Percentiles rank a stretch among this genome's conserved stretches.
Conservation (phyloP, 2,797 vertebrate species). For the Hydrolagus colliei region DNA sequence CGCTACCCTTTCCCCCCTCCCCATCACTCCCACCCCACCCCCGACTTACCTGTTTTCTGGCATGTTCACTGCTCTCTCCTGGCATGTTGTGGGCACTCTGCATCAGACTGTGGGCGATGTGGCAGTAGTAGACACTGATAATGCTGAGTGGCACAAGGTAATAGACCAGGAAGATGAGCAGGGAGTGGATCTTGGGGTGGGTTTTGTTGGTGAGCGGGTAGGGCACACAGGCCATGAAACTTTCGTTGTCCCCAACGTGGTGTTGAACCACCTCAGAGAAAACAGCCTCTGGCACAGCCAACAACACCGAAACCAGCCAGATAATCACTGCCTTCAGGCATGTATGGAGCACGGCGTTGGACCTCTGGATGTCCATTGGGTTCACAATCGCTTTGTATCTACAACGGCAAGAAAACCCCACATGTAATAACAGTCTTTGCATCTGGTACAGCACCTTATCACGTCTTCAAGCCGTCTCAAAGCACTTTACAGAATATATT, state of each 20-base stretch:
- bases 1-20: neutral
- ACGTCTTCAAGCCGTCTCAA: no score
- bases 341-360: slow-evolving; percentile 77
- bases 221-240: slow-evolving; percentile 79
- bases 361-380: slow-evolving; percentile 88
- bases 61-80: slow-evolving; percentile 82
- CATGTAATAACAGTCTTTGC: no score
- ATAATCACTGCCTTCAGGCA: slow-evolving; percentile 74
- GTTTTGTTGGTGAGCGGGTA: slow-evolving; percentile 77
- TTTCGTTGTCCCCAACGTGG: slow-evolving; percentile 60
- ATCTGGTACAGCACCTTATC: no score
- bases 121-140: slow-evolving; percentile 86
- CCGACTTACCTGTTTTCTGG: slow-evolving; percentile 75
- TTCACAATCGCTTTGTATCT: slow-evolving; percentile 92
- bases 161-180: slow-evolving; percentile 90
- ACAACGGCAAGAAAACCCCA: slow-evolving; percentile 21
- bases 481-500: no score
- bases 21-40: neutral
- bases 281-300: slow-evolving; percentile 81
- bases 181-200: slow-evolving; percentile 84
- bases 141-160: slow-evolving; percentile 79
- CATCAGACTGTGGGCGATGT: slow-evolving; percentile 82
- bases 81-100: slow-evolving; percentile 85
- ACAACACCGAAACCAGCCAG: slow-evolving; percentile 76
- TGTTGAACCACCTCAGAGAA: slow-evolving; percentile 78